phyloP scores from a whole-genome alignment of 2,888 invertebrate genomes.

The Melanargia galathea region DNA sequence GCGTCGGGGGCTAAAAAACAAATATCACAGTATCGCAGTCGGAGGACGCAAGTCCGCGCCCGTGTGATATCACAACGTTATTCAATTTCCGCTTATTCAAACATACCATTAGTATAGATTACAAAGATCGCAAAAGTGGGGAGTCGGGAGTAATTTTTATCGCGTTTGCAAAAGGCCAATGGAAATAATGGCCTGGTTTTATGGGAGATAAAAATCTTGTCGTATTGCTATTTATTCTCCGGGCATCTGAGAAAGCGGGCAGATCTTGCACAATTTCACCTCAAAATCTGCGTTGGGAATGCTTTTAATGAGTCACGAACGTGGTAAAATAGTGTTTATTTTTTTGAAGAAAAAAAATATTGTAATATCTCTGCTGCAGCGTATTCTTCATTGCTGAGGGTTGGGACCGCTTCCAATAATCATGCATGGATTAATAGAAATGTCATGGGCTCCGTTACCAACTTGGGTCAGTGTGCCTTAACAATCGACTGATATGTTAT shows the following conservation, averaged over 20 bases:
- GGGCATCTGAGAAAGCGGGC: slow-evolving; percentile 19
- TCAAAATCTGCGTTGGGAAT: neutral
- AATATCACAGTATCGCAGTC: too few species aligned
- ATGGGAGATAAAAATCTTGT: slow-evolving; percentile 59
- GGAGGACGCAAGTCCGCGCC: too few species aligned
- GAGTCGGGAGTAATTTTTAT: slow-evolving; percentile 48
- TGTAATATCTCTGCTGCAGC: too few species aligned
- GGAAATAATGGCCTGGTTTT: slow-evolving; percentile 61
- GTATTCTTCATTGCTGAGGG: too few species aligned
- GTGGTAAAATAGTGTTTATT: too few species aligned
- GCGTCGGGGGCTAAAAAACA: too few species aligned
- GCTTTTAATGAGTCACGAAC: neutral
- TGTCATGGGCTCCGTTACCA: too few species aligned
- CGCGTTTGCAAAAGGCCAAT: slow-evolving; percentile 48
- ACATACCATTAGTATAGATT: slow-evolving; percentile 29
- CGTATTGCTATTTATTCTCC: slow-evolving; percentile 36
- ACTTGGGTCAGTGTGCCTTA: too few species aligned
- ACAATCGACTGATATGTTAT: too few species aligned
- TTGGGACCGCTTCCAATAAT: too few species aligned
- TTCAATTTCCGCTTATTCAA: slow-evolving; percentile 25
- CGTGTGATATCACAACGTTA: neutral
- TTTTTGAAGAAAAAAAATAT: too few species aligned
- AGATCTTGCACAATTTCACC: slow-evolving; percentile 30
- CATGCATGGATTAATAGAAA: too few species aligned
- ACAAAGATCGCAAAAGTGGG: slow-evolving; percentile 20